These are phyloP conservation scores for Drosophila funebris DNA, from an alignment of 1,140 invertebrate species.

Conservation along the genomic window DNA sequence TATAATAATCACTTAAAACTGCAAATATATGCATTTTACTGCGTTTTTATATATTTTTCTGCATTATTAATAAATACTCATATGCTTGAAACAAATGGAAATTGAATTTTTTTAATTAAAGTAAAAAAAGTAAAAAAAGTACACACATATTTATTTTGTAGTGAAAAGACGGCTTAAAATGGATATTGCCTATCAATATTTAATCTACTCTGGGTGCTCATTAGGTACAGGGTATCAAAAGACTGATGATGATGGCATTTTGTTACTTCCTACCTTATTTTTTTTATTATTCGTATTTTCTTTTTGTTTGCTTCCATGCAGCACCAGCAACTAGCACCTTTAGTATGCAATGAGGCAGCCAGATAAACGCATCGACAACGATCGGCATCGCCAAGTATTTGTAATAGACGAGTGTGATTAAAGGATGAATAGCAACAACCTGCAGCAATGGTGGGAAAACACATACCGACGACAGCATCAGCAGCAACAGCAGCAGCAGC, in stretches of 20 bases:
- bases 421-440: slow-evolving; percentile 74
- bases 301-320: slow-evolving; percentile 11
- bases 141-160: too few relatives aligned
- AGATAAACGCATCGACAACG: slow-evolving; percentile 64
- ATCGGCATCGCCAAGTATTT: slow-evolving; percentile 45
- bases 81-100: not conserved
- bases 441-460: slow-evolving; percentile 82
- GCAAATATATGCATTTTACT: not conserved
- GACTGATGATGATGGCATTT: slow-evolving; percentile 77
- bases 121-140: too few relatives aligned
- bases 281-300: not conserved
- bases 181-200: not conserved
- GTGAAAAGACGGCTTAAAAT: too few relatives aligned
- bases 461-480: slow-evolving; percentile 65
- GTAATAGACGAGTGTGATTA: slow-evolving; percentile 29
- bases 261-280: slow-evolving; percentile 59
- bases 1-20: too few relatives aligned
- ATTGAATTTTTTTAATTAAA: not conserved
- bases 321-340: slow-evolving; percentile 55
- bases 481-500: slow-evolving; percentile 8
- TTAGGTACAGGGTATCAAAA: slow-evolving; percentile 29
- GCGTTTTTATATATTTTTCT: not conserved
- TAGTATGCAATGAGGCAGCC: slow-evolving; percentile 75
- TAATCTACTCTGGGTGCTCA: not conserved
- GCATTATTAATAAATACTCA: not conserved